Evolutionary conservation across 1,140 invertebrate genomes (phyloP).

Genomic region (Drosophila aff.): DNA sequence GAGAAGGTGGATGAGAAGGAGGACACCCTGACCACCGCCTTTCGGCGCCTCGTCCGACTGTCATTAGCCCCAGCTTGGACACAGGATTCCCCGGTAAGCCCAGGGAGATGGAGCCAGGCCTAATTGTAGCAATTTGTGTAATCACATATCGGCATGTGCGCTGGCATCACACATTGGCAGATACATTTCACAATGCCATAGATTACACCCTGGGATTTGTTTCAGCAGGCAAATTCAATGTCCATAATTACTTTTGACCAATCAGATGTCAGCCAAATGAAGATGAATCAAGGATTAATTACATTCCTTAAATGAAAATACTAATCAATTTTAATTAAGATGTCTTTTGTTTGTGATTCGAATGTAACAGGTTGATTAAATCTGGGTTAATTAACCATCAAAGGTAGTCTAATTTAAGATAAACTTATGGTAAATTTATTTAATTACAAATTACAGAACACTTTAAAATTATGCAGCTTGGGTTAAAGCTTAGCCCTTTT

Average conservation of each 20-base stretch:
- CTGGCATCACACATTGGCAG: conserved; percentile 11
- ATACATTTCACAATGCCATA: conserved; percentile 34
- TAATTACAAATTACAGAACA: neutral
- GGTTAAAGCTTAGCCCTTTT: neutral
- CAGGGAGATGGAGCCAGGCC: conserved; percentile 27
- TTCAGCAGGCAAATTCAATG: conserved; percentile 43
- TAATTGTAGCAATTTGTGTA: conserved; percentile 66
- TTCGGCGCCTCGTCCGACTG: conserved; percentile 33
- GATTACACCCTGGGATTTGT: conserved; percentile 30
- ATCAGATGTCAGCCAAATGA: conserved; percentile 5
- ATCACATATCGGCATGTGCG: conserved; percentile 30
- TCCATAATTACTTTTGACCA: conserved; percentile 27
- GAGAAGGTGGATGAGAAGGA: neutral
- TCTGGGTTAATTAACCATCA: neutral
- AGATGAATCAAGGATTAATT: neutral
- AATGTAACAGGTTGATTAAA: neutral
- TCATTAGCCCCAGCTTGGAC: conserved; percentile 56
- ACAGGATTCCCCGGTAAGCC: conserved; percentile 28
- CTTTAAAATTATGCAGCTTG: neutral
- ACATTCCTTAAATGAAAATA: neutral
- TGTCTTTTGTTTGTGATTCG: neutral
- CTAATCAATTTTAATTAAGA: conserved; percentile 5
- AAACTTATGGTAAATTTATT: neutral
- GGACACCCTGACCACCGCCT: conserved; percentile 24
- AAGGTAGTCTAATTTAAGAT: neutral